Conservation (phyloP, 2,888 invertebrate genomes). For the Ptychoptera contaminata region DNA sequence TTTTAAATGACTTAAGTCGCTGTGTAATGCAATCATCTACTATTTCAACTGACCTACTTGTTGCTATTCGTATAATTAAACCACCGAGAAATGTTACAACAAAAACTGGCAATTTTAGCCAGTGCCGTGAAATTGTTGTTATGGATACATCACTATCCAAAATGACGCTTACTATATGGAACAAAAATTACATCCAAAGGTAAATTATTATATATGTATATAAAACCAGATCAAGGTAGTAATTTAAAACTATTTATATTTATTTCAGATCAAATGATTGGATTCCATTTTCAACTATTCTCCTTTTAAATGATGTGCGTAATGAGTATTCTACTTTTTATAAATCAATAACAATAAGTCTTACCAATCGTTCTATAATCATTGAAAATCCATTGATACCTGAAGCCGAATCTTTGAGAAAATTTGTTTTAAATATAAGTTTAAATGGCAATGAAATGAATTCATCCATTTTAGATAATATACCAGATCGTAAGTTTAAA, state of each 20-base stretch:
- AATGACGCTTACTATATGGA: slow-evolving; percentile 46
- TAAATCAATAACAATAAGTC: slow-evolving; percentile 33
- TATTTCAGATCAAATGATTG: slow-evolving; percentile 42
- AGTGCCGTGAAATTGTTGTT: slow-evolving; percentile 48
- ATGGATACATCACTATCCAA: slow-evolving; percentile 44
- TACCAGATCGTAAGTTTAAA: slow-evolving; percentile 29
- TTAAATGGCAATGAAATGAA: slow-evolving; percentile 16
- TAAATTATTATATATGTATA: neutral
- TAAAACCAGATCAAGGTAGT: no score
- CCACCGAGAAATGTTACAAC: slow-evolving; percentile 45
- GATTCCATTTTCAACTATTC: slow-evolving; percentile 48
- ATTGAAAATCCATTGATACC: slow-evolving; percentile 57
- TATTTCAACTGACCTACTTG: slow-evolving; percentile 44
- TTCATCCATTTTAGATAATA: slow-evolving; percentile 7
- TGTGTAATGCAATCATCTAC: neutral
- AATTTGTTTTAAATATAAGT: slow-evolving; percentile 30
- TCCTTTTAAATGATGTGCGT: slow-evolving; percentile 55
- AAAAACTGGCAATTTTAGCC: slow-evolving; percentile 39
- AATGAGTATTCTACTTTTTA: slow-evolving; percentile 42
- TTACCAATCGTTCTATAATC: slow-evolving; percentile 41
- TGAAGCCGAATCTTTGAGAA: slow-evolving; percentile 40
- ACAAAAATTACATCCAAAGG: slow-evolving; percentile 45
- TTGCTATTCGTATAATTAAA: slow-evolving; percentile 47
- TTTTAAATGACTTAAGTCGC: slow-evolving; percentile 17
- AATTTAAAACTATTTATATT: no score